A percentile compares a stretch with the other conserved stretches of the same genome.
Conservation (phyloP, 2,113 vertebrate species). For the Scolopax mira region DNA sequence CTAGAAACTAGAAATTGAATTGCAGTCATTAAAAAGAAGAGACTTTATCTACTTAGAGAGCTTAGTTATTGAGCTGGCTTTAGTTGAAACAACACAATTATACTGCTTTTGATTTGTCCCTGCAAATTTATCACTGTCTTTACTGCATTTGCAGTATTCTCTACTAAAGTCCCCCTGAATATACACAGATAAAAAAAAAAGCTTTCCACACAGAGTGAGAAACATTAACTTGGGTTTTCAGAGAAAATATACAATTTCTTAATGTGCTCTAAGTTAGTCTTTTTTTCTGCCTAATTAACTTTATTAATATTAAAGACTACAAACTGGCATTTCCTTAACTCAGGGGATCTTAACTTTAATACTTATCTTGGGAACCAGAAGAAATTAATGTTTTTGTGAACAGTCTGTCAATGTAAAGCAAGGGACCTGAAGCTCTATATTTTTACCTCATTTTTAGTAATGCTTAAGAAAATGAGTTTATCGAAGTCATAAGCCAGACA, state of each 20-base stretch:
- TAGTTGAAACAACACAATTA: background rate
- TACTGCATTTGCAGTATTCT: background rate
- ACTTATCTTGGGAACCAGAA: background rate
- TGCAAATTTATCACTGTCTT: background rate
- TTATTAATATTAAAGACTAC: constrained; percentile 25
- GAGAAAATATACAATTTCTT: background rate
- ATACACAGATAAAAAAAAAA: background rate
- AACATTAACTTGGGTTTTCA: background rate
- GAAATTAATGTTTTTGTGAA: background rate
- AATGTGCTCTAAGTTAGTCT: background rate
- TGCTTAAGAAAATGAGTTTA: background rate
- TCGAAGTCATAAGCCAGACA: background rate
- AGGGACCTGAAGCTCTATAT: background rate
- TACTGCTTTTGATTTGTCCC: constrained; percentile 24
- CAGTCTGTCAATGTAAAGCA: background rate
- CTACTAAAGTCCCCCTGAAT: background rate
- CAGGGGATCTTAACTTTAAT: background rate
- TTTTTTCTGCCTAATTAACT: constrained; percentile 21
- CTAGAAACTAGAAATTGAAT: background rate
- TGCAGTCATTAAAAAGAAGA: background rate
- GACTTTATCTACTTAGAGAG: background rate
- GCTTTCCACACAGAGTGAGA: background rate
- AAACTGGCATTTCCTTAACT: background rate
- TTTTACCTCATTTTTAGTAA: background rate
- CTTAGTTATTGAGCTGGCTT: constrained; percentile 1